phyloP scores from a whole-genome alignment of 2,113 vertebrate species.

The Cynocephalus volans region DNA sequence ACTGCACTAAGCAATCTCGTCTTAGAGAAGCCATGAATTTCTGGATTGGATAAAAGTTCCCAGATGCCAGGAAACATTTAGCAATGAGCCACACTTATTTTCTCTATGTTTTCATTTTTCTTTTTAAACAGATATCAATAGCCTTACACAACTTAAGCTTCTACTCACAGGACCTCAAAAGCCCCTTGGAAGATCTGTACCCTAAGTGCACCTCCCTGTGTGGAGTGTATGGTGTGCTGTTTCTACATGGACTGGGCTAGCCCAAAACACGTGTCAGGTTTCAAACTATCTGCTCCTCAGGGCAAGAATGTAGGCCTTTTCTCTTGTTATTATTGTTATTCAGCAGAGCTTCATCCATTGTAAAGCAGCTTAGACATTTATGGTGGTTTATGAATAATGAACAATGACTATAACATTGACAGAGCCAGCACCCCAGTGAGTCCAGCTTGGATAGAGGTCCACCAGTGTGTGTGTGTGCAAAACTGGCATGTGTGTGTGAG shows the following conservation, averaged over 20 bases:
- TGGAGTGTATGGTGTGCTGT: no score
- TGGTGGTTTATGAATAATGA: constrained; percentile 31
- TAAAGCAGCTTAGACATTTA: neutral
- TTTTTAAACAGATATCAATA: neutral
- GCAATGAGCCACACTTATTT: neutral
- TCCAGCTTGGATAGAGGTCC: neutral
- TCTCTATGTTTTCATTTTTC: neutral
- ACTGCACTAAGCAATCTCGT: neutral
- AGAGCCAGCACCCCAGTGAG: neutral
- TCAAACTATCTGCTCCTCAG: neutral
- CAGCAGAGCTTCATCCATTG: neutral
- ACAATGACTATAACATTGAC: neutral
- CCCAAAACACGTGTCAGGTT: neutral
- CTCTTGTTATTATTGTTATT: neutral
- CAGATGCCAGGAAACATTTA: neutral
- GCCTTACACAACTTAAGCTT: neutral
- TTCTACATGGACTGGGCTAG: neutral
- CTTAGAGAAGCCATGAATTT: neutral
- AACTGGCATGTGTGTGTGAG: neutral
- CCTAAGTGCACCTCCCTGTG: no score
- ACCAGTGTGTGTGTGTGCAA: neutral
- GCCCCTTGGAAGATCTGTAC: neutral
- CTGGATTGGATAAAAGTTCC: neutral
- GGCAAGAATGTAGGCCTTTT: neutral
- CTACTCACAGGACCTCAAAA: neutral